These are phyloP conservation scores for Neoaliturus tenellus DNA, from an alignment of 2,888 invertebrate species.

Conservation along the genomic window DNA sequence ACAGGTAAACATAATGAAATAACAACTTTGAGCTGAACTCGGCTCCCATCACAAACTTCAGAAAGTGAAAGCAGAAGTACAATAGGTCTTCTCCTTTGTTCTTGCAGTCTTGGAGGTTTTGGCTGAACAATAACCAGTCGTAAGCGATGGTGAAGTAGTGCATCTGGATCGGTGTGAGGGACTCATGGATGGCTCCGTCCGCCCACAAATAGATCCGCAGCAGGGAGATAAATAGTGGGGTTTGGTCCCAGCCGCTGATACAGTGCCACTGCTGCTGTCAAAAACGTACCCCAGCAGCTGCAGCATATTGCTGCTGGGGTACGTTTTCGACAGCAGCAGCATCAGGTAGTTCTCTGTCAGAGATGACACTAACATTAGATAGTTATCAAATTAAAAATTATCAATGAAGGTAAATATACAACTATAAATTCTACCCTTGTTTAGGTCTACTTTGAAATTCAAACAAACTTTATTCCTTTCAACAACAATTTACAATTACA, in stretches of 20 bases:
- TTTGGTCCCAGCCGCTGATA: conserved; percentile 92
- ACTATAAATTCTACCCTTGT: too few relatives aligned
- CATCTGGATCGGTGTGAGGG: conserved; percentile 81
- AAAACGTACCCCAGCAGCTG: conserved; percentile 79
- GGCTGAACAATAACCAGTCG: conserved; percentile 91
- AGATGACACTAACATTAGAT: too few relatives aligned
- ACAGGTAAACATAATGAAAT: too few relatives aligned
- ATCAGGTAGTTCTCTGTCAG: conserved; percentile 87
- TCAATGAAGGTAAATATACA: too few relatives aligned
- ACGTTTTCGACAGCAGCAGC: conserved; percentile 79
- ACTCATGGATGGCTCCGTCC: conserved; percentile 83
- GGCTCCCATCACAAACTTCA: conserved; percentile 81
- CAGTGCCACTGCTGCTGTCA: conserved; percentile 83
- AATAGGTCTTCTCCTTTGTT: conserved; percentile 87
- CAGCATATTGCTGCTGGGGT: too few relatives aligned
- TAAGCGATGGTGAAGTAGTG: conserved; percentile 87
- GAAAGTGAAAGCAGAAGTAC: conserved; percentile 85
- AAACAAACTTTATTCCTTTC: too few relatives aligned
- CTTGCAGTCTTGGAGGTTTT: conserved; percentile 82
- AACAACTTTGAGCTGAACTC: conserved; percentile 77
- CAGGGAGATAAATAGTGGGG: conserved; percentile 86
- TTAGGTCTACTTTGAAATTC: too few relatives aligned
- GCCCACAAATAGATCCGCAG: conserved; percentile 87
- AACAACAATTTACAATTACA: too few relatives aligned
- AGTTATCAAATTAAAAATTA: too few relatives aligned